phyloP scores from a whole-genome alignment of 1,140 invertebrate genomes.

The Sitophilus oryzae region DNA sequence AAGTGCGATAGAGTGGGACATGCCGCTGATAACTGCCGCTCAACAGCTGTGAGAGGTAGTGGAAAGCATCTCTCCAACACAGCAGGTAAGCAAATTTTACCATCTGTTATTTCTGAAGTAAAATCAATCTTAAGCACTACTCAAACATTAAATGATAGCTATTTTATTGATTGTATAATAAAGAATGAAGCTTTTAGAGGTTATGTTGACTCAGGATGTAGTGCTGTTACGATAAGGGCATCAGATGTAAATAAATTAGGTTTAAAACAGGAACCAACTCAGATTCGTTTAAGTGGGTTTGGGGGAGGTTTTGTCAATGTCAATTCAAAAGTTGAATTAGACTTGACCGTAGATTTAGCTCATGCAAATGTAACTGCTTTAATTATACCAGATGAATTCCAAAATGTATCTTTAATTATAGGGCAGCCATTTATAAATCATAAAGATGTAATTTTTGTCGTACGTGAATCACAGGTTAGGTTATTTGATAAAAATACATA shows the following conservation, averaged over 20 bases:
- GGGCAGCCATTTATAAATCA: conserved; percentile 25
- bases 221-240: neutral
- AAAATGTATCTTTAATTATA: conserved; percentile 25
- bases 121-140: neutral
- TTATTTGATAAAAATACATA: conserved; percentile 16
- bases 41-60: neutral
- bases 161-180: neutral
- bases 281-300: conserved; percentile 1
- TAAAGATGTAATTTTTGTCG: conserved; percentile 17
- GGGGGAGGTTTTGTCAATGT: neutral
- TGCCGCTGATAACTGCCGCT: neutral
- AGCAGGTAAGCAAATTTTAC: neutral
- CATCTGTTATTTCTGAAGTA: too few species aligned
- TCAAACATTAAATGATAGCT: neutral
- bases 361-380: conserved; percentile 13
- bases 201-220: neutral
- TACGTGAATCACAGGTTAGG: conserved; percentile 11
- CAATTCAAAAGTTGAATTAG: neutral
- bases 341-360: conserved; percentile 20
- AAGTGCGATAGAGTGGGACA: conserved; percentile 13
- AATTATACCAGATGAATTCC: conserved; percentile 22
- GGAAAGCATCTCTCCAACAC: neutral
- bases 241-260: neutral
- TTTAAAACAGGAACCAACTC: neutral
- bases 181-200: neutral